Base-by-base conservation (phyloP, 2,113 vertebrate genomes). In the Dipodomys ordii region DNA sequence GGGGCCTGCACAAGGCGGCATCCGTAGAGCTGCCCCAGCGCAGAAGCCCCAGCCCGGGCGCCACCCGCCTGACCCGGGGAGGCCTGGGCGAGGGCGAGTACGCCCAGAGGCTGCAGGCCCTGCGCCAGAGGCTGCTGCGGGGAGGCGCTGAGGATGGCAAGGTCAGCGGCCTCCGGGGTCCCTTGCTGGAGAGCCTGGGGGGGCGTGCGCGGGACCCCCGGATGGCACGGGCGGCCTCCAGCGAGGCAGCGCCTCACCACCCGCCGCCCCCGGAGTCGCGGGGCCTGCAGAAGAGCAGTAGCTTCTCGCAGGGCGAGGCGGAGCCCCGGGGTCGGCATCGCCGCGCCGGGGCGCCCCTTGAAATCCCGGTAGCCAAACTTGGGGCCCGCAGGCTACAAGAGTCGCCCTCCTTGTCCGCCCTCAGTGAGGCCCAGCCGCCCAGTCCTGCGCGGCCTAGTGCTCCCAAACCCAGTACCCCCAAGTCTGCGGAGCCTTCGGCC, bases 101-200 rank as follows among this genome's bases (percentile, higher is more conserved):
- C 0, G 98, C 99, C 53, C 98, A 99, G 88, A 99, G 99, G 95
- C 97, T 99, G 83, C 99, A 99, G 96, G 96, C 99, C 72, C 99
- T 99, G 99, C 98, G 99, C 88, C 99, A 99, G 96, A 96, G 99
- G 84, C 98, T 99, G 87, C 98, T 99, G 49, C 98, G 99, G 81
- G 99, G 99, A 1, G 97, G 98, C 62, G 97, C 99, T 0, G 98
- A 98, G 68, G 99, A 99, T 7, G 98, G 99, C 92, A 99, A 99
- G 95, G 98, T 99, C 98, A 99, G 99, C 2, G 99, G 99, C 89
- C 98, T 99, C 39, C 98, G 99, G 80, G 99, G 99, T 3, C 99
- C 99, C 28, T 97, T 99, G 65, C 96, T 99, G 96, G 99, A 99
- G 97, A 99, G 99, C 18, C 97, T 99, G 74, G 99, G 99, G 1